These are phyloP conservation scores for Gymnobelideus leadbeateri DNA, from an alignment of 2,113 vertebrate species.

Conservation along the genomic window DNA sequence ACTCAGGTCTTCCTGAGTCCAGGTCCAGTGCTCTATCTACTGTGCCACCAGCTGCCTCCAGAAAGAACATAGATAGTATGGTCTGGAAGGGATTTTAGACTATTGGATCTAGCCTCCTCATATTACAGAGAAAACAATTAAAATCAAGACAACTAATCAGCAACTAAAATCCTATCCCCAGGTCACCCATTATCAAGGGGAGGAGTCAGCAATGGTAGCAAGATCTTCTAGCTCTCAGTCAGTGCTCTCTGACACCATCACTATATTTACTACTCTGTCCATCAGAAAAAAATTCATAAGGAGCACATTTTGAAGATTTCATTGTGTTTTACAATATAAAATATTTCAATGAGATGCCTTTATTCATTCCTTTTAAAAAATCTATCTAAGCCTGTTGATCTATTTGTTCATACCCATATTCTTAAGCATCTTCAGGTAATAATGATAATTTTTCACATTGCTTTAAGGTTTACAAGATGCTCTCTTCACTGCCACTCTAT, in stretches of 20 bases:
- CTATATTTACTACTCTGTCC: not conserved
- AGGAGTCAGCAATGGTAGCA: not conserved
- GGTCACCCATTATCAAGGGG: not conserved
- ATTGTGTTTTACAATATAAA: conserved; percentile 27
- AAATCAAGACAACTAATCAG: not conserved
- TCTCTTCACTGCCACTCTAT: not conserved
- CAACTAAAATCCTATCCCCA: not conserved
- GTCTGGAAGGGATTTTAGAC: not conserved
- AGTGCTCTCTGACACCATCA: not conserved
- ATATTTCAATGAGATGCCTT: conserved; percentile 15
- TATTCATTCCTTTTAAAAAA: conserved; percentile 49
- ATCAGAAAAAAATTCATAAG: not conserved
- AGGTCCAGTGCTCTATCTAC: not conserved
- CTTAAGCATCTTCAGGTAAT: not conserved
- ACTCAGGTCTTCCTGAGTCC: not conserved
- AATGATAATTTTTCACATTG: not conserved
- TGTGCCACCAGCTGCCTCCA: not conserved
- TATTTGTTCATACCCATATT: not conserved
- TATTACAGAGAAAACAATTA: not conserved
- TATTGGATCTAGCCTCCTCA: not conserved
- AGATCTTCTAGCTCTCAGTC: conserved; percentile 7
- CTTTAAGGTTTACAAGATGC: not conserved
- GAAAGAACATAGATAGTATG: conserved; percentile 19
- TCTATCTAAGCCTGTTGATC: not conserved
- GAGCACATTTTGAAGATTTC: not conserved